These are phyloP conservation scores for Cuculus canorus DNA, from an alignment of 2,797 vertebrate genomes.

Conservation along the genomic window DNA sequence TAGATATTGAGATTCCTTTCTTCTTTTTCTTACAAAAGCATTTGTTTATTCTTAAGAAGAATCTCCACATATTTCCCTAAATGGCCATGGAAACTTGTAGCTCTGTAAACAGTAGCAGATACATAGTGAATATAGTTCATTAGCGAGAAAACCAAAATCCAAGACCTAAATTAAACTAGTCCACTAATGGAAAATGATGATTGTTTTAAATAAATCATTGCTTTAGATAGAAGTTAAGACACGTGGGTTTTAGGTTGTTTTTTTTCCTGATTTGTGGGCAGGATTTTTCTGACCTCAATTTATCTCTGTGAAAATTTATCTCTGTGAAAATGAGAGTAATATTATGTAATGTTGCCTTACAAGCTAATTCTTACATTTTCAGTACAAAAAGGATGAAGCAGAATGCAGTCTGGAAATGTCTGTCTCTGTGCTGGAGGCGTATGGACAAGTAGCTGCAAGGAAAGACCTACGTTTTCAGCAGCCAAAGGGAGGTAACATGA, in stretches of 20 bases:
- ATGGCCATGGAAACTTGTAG: background rate
- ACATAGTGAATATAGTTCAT: background rate
- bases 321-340: background rate
- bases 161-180: background rate
- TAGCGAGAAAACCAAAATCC: background rate
- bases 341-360: background rate
- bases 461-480: background rate
- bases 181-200: background rate
- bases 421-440: background rate
- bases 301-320: background rate
- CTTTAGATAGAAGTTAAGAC: background rate
- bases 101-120: background rate
- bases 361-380: background rate
- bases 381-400: background rate
- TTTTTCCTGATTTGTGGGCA: background rate
- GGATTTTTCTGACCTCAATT: background rate
- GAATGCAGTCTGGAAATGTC: background rate
- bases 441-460: background rate
- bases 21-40: background rate
- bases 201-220: background rate
- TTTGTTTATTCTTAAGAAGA: background rate
- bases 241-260: fast-evolving
- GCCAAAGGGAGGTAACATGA: background rate
- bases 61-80: background rate
- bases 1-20: background rate